Conservation (phyloP, 2,888 invertebrate species). For the Melangyna quadrimaculata region DNA sequence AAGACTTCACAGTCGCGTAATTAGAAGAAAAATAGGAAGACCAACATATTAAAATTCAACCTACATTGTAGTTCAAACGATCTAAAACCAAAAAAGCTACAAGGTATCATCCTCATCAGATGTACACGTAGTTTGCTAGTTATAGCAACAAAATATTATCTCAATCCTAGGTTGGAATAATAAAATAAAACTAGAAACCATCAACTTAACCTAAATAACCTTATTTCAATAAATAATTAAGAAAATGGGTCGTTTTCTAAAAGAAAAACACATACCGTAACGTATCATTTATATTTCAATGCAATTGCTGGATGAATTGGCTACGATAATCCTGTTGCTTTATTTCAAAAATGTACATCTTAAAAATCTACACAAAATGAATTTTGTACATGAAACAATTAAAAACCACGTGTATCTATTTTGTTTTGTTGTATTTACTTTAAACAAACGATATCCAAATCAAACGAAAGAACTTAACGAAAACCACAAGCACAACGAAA, state of each 20-base stretch:
- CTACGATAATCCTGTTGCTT: constrained; percentile 46
- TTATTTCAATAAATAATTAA: not conserved
- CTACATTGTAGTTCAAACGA: too few species aligned
- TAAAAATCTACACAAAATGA: constrained; percentile 51
- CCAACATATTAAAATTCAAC: too few species aligned
- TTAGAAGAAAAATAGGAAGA: too few species aligned
- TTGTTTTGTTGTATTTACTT: not conserved
- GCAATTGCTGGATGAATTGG: constrained; percentile 70
- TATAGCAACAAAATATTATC: too few species aligned
- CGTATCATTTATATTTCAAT: constrained; percentile 48
- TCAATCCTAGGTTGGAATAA: too few species aligned
- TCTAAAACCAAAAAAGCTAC: too few species aligned
- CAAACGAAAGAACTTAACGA: constrained; percentile 2
- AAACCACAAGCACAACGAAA: constrained; percentile 41
- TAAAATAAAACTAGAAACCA: not conserved
- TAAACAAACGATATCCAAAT: constrained; percentile 17
- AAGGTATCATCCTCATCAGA: too few species aligned
- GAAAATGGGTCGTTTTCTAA: not conserved
- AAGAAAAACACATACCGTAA: not conserved
- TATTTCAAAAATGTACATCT: constrained; percentile 57
- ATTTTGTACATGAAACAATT: not conserved
- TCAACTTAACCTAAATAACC: not conserved
- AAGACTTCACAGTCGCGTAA: too few species aligned
- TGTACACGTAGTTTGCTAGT: too few species aligned
- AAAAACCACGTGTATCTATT: not conserved